A percentile compares a stretch with the other conserved stretches of the same genome.
phyloP scores from a whole-genome alignment of 2,113 vertebrate species.

The Nesoenas mayeri region DNA sequence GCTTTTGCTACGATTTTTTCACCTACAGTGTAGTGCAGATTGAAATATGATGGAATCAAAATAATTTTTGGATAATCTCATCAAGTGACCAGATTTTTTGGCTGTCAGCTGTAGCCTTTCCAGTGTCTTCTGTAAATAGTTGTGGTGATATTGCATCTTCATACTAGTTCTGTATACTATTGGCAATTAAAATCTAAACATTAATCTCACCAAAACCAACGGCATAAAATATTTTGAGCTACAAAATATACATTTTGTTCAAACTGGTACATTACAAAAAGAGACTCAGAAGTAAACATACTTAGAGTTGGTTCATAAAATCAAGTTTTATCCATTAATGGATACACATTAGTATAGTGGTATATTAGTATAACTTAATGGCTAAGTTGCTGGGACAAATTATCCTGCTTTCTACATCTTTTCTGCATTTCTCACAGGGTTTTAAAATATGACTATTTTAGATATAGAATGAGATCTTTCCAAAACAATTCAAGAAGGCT shows the following conservation, averaged over 20 bases:
- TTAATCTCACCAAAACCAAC: background rate
- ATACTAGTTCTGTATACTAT: background rate
- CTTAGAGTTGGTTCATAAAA: background rate
- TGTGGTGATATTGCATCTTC: background rate
- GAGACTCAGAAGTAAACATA: background rate
- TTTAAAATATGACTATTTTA: background rate
- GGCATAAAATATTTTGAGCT: background rate
- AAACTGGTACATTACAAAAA: background rate
- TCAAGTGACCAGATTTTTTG: background rate
- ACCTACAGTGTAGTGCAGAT: background rate
- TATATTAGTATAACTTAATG: background rate
- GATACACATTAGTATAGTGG: too few species aligned
- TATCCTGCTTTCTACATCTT: background rate
- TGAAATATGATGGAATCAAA: background rate
- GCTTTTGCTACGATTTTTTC: background rate
- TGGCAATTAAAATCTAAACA: background rate
- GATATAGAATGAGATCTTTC: background rate
- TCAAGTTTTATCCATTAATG: background rate
- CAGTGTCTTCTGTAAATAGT: background rate
- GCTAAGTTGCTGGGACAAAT: background rate
- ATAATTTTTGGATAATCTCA: background rate
- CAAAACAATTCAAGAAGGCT: background rate
- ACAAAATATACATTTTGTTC: background rate
- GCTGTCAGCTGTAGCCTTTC: background rate
- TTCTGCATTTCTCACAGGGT: background rate